phyloP scores from a whole-genome alignment of 2,888 invertebrate species.

The Drosophila nigritarsus region DNA sequence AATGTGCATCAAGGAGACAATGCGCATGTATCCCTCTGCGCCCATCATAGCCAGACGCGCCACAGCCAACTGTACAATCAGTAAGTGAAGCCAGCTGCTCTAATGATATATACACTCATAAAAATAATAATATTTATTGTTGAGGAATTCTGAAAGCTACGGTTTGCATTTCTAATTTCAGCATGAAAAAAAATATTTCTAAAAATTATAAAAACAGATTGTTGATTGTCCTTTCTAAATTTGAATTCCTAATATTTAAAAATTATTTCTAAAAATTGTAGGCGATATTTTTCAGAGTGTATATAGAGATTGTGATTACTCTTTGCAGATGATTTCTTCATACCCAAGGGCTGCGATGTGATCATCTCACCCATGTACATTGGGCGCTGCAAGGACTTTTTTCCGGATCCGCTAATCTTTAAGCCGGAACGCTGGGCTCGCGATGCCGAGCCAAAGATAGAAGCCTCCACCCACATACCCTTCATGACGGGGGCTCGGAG shows the following conservation, averaged over 20 bases:
- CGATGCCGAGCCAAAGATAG: slow-evolving; percentile 60
- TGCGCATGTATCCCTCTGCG: slow-evolving; percentile 71
- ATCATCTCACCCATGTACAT: slow-evolving; percentile 68
- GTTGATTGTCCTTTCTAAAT: no score
- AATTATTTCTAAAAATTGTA: no score
- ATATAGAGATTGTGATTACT: no score
- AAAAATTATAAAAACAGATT: no score
- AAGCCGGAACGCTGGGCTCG: slow-evolving; percentile 66
- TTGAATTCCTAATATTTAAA: no score
- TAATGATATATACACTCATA: no score
- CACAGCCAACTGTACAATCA: slow-evolving; percentile 60
- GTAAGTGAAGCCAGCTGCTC: slow-evolving; percentile 25
- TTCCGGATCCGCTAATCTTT: slow-evolving; percentile 55
- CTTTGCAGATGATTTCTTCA: slow-evolving; percentile 56
- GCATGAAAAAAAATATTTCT: no score
- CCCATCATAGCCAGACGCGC: slow-evolving; percentile 61
- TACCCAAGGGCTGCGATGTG: slow-evolving; percentile 64
- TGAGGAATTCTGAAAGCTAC: no score
- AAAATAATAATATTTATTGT: no score
- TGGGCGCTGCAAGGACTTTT: slow-evolving; percentile 69
- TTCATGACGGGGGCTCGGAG: slow-evolving; percentile 66
- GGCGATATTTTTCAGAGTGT: no score
- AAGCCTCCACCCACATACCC: slow-evolving; percentile 62
- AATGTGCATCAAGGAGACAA: slow-evolving; percentile 75
- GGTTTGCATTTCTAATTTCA: no score